A percentile compares a stretch with the other conserved stretches of the same genome.
phyloP scores from a whole-genome alignment of 2,797 vertebrate species.

The Ispidina picta region DNA sequence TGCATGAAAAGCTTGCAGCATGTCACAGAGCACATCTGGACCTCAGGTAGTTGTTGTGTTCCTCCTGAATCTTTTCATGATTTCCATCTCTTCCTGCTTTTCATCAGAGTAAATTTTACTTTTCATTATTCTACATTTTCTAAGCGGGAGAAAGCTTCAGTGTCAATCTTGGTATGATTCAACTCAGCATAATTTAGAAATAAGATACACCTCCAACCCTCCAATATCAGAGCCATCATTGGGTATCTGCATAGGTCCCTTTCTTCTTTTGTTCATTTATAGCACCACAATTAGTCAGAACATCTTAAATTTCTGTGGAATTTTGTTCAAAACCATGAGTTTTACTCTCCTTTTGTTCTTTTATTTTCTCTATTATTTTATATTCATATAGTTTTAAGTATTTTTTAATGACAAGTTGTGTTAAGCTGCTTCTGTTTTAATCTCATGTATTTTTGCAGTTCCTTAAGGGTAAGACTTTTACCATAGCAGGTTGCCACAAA shows the following conservation, averaged over 20 bases:
- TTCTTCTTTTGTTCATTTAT: not conserved
- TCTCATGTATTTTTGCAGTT: not conserved
- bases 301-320: not conserved
- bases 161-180: not conserved
- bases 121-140: not conserved
- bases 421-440: constrained; percentile 4
- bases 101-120: not conserved
- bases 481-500: not conserved
- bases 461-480: not conserved
- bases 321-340: not conserved
- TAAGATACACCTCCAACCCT: not conserved
- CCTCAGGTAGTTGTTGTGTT: not conserved
- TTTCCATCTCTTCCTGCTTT: not conserved
- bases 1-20: not conserved
- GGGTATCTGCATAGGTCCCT: not conserved
- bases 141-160: not conserved
- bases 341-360: not conserved
- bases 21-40: not conserved
- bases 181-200: not conserved
- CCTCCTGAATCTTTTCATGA: not conserved
- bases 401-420: constrained; percentile 26
- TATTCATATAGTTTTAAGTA: not conserved
- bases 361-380: not conserved
- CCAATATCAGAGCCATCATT: not conserved
- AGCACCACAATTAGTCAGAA: not conserved